phyloP scores from a whole-genome alignment of 2,888 invertebrate genomes.

The Sesamia inferens region DNA sequence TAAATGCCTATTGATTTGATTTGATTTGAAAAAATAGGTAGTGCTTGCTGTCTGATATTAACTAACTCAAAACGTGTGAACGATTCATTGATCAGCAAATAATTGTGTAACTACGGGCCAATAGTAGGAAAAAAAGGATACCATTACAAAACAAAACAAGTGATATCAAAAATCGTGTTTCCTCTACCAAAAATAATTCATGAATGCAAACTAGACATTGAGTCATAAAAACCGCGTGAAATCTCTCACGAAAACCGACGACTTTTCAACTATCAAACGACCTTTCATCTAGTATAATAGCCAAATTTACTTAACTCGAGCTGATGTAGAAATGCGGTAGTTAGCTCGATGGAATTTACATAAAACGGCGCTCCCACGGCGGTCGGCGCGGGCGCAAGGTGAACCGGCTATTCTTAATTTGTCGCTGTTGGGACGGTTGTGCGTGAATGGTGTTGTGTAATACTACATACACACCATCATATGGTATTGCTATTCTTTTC shows the following conservation, averaged over 20 bases:
- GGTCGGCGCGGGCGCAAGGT: slow-evolving; percentile 82
- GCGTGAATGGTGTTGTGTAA: slow-evolving; percentile 75
- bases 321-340: slow-evolving; percentile 82
- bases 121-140: neutral
- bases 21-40: neutral
- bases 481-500: slow-evolving; percentile 40
- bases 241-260: slow-evolving; percentile 42
- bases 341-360: slow-evolving; percentile 79
- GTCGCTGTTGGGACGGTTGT: slow-evolving; percentile 70
- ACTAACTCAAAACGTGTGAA: neutral
- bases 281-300: slow-evolving; percentile 54
- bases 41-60: neutral
- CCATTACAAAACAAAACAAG: neutral
- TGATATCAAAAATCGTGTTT: slow-evolving; percentile 11
- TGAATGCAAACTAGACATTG: slow-evolving; percentile 17
- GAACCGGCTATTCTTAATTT: slow-evolving; percentile 85
- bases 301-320: slow-evolving; percentile 66
- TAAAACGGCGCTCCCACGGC: slow-evolving; percentile 84
- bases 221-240: slow-evolving; percentile 34
- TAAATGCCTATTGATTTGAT: no score
- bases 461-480: slow-evolving; percentile 58
- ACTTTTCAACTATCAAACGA: slow-evolving; percentile 48
- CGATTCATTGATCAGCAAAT: neutral
- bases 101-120: neutral
- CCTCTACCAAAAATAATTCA: slow-evolving; percentile 10